Percentiles rank a stretch among this genome's conserved stretches.
Conservation (phyloP, 2,888 invertebrate species). For the Trichogramma evanescens region DNA sequence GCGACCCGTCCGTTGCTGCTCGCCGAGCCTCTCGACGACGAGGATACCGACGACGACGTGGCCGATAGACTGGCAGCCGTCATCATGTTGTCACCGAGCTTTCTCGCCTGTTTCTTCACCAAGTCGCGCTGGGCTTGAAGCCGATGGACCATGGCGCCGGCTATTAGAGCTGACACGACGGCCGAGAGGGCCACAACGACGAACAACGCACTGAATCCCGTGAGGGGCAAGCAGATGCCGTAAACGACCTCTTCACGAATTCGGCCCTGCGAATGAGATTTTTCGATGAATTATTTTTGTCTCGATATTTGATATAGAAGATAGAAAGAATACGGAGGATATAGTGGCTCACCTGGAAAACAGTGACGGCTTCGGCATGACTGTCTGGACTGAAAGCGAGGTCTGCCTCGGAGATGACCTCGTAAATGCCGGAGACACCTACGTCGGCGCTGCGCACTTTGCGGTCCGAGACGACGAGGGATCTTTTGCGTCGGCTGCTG, state of each 20-base stretch:
- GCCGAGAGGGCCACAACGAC: constrained; percentile 81
- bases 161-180: constrained; percentile 78
- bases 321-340: no score
- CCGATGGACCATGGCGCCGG: constrained; percentile 72
- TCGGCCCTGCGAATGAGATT: constrained; percentile 53
- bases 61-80: neutral
- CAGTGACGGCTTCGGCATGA: constrained; percentile 73
- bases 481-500: constrained; percentile 55
- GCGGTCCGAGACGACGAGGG: constrained; percentile 61
- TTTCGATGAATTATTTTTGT: neutral
- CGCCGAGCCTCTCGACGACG: constrained; percentile 8
- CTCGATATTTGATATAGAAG: no score
- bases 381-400: constrained; percentile 80
- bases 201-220: constrained; percentile 82
- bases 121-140: constrained; percentile 71
- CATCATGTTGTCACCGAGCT: neutral
- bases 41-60: neutral
- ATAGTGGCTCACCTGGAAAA: constrained; percentile 56
- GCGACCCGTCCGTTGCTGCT: constrained; percentile 25
- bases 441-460: constrained; percentile 79
- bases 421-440: constrained; percentile 82
- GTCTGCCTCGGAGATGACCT: constrained; percentile 87
- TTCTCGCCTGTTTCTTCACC: constrained; percentile 32
- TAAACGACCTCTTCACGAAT: constrained; percentile 86
- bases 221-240: constrained; percentile 84